A percentile compares a stretch with the other conserved stretches of the same genome.
Evolutionary conservation across 2,888 invertebrate genomes (phyloP).

Genomic region (Patella caerulea): DNA sequence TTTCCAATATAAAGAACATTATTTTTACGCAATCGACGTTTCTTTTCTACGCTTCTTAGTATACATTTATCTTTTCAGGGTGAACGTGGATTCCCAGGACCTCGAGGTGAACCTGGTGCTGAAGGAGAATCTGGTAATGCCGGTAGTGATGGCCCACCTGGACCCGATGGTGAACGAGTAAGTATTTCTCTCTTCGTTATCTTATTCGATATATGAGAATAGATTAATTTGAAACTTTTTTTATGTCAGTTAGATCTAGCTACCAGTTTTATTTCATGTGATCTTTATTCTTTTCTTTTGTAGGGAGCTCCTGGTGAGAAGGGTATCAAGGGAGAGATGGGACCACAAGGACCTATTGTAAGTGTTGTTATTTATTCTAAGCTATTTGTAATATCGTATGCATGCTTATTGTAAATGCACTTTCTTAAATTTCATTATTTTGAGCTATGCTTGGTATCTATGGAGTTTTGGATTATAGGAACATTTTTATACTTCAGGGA

Average conservation of each 20-base stretch:
- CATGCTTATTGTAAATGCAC: no score
- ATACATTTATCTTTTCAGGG: conserved; percentile 40
- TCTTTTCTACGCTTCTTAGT: not conserved
- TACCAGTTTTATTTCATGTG: not conserved
- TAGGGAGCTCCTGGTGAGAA: conserved; percentile 53
- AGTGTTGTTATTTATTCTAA: conserved; percentile 28
- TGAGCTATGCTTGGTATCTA: no score
- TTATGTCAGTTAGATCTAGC: not conserved
- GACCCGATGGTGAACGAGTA: conserved; percentile 55
- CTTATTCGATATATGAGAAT: no score
- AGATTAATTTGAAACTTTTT: not conserved
- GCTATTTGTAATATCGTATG: no score
- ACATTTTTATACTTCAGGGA: conserved; percentile 33
- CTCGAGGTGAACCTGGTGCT: conserved; percentile 53
- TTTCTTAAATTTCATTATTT: no score
- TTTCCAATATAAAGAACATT: not conserved
- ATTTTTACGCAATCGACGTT: not conserved
- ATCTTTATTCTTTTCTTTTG: conserved; percentile 21
- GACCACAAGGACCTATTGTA: conserved; percentile 56
- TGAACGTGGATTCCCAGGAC: conserved; percentile 59
- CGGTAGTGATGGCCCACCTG: conserved; percentile 52
- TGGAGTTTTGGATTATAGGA: no score
- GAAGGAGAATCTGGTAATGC: conserved; percentile 49
- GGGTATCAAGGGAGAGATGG: conserved; percentile 51
- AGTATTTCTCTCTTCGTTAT: conserved; percentile 18